Conservation (phyloP, 2,888 invertebrate species). For the Artemia sp. region DNA sequence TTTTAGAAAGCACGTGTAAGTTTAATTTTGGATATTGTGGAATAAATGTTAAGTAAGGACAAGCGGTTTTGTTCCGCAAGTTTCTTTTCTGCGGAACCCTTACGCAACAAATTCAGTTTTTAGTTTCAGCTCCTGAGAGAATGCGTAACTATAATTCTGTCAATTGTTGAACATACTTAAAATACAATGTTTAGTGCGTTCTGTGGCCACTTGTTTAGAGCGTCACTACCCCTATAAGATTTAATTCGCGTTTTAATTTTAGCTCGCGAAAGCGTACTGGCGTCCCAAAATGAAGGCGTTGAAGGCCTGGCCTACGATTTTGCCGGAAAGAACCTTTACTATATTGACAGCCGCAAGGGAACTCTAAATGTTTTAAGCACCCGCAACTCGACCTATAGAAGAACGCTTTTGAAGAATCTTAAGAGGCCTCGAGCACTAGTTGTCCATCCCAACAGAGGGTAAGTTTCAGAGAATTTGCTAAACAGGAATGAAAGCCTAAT, state of each 20-base stretch:
- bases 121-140: too few species aligned
- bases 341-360: slow-evolving; percentile 83
- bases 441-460: slow-evolving; percentile 83
- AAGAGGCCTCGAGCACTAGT: slow-evolving; percentile 90
- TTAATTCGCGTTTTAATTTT: neutral
- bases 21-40: too few species aligned
- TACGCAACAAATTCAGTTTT: too few species aligned
- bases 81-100: too few species aligned
- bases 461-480: slow-evolving; percentile 22
- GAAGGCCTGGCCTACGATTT: slow-evolving; percentile 90
- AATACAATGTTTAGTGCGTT: slow-evolving; percentile 4
- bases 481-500: too few species aligned
- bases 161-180: neutral
- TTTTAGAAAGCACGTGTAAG: too few species aligned
- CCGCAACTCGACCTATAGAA: slow-evolving; percentile 59
- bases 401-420: slow-evolving; percentile 65
- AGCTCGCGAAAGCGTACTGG: slow-evolving; percentile 68
- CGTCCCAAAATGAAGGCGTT: slow-evolving; percentile 90
- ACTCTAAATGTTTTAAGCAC: slow-evolving; percentile 82
- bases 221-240: slow-evolving; percentile 28
- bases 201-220: slow-evolving; percentile 4
- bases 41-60: too few species aligned
- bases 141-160: too few species aligned
- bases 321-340: slow-evolving; percentile 86
- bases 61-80: too few species aligned